Percentiles rank a stretch among this genome's conserved stretches.
Conservation (phyloP, 2,113 vertebrate genomes). For the Salvelinus fontinalis region DNA sequence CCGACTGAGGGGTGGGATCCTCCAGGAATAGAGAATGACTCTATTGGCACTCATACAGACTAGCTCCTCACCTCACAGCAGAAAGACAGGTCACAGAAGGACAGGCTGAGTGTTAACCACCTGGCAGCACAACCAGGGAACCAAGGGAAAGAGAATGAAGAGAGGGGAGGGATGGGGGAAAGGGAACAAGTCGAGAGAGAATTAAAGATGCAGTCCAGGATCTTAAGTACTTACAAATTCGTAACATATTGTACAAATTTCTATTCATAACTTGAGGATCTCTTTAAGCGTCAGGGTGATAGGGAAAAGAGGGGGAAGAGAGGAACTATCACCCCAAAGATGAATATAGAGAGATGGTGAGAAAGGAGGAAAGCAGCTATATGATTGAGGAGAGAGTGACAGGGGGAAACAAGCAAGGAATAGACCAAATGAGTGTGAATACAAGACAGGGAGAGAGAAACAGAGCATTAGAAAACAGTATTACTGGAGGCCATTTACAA, state of each 20-base stretch:
- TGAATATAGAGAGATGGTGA: background rate
- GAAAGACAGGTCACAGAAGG: background rate
- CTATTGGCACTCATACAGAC: background rate
- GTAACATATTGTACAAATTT: no score
- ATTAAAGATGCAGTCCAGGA: background rate
- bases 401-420: background rate
- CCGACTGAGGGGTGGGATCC: background rate
- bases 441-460: background rate
- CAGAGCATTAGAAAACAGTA: background rate
- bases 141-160: background rate
- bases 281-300: background rate
- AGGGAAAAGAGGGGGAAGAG: background rate
- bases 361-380: no score
- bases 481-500: background rate
- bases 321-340: background rate
- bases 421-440: background rate
- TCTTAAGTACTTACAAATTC: no score
- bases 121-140: background rate
- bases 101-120: background rate
- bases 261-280: no score
- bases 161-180: background rate
- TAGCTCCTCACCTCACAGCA: background rate
- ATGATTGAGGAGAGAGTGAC: no score
- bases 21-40: background rate
- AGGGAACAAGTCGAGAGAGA: background rate